These are phyloP conservation scores for Gari tellinella DNA, from an alignment of 2,888 invertebrate species.

Conservation along the genomic window DNA sequence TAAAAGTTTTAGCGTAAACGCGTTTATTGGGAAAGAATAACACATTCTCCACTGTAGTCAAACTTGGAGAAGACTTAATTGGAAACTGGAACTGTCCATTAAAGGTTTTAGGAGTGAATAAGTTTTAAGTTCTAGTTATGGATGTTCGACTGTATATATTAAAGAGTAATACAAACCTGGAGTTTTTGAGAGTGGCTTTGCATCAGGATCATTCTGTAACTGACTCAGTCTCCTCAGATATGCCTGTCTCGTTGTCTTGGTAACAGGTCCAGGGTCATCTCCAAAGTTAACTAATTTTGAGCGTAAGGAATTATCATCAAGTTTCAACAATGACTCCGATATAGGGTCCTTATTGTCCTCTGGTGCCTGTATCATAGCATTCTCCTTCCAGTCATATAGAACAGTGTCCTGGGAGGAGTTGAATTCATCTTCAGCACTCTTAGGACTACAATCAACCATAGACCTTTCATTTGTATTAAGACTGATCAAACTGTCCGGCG, in stretches of 20 bases:
- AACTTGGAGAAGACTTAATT: too few relatives aligned
- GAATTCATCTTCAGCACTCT: not conserved
- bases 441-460: not conserved
- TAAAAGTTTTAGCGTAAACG: too few relatives aligned
- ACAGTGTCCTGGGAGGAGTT: slow-evolving; percentile 64
- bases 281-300: slow-evolving; percentile 86
- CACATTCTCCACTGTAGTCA: too few relatives aligned
- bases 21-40: too few relatives aligned
- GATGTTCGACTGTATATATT: too few relatives aligned
- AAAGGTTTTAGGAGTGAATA: too few relatives aligned
- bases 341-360: slow-evolving; percentile 22
- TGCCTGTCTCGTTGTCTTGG: slow-evolving; percentile 90
- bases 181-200: slow-evolving; percentile 42
- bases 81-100: too few relatives aligned
- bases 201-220: slow-evolving; percentile 67
- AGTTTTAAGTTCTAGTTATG: too few relatives aligned
- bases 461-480: slow-evolving; percentile 5
- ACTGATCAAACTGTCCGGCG: slow-evolving; percentile 69
- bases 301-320: slow-evolving; percentile 59
- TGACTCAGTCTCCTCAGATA: slow-evolving; percentile 91
- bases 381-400: slow-evolving; percentile 72
- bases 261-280: slow-evolving; percentile 92
- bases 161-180: slow-evolving; percentile 61
- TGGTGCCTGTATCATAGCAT: slow-evolving; percentile 37
- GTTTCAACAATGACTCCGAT: slow-evolving; percentile 15